Base-by-base conservation (phyloP, 2,113 vertebrate species). In the Aphyosemion australe region DNA sequence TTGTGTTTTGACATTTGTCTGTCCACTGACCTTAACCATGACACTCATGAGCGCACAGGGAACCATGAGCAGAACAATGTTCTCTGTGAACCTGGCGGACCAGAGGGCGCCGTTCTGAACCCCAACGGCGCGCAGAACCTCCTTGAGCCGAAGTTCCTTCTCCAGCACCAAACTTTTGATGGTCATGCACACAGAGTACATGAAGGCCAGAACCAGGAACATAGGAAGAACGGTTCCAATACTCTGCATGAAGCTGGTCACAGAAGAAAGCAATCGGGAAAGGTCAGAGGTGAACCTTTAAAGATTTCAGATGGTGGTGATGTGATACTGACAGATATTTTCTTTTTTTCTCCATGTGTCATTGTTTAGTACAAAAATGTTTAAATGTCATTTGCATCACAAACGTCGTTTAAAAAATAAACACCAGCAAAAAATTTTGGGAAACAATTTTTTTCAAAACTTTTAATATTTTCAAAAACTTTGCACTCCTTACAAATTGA, bases 121-220 rank as follows among this genome's bases (percentile, higher is more conserved):
- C 3, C 80, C 92, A 1, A 83, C 83, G 2, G 59, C 1, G 0
- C 90, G 88, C 47, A 88, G 84, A 0, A 85, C 89, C 58, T 93
- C 90, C 66, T 91, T 92, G 45, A 90, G 73, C 1, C 87, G 80
- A 1, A 85, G 77, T 51, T 92, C 90, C 78, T 92, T 89, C 62
- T 87, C 89, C 84, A 73, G 50, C 12, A 91, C 84, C 56, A 94
- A 32, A 26, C 39, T 69, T 82, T 94, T 93, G 87, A 94, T 92
- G 87, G 0, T 85, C 83, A 82, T 34, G 20, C 71, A 84, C 57
- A 83, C 83, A 0, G 84, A 82, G 69, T 90, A 72, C 70, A 90
- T 87, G 74, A 90, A 92, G 65, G 91, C 79, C 61, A 93, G 72
- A 3, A 90, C 89, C 77, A 93, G 87, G 74, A 92, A 91, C 92